phyloP scores from a whole-genome alignment of 2,797 vertebrate species.

The Oreochromis grahami region DNA sequence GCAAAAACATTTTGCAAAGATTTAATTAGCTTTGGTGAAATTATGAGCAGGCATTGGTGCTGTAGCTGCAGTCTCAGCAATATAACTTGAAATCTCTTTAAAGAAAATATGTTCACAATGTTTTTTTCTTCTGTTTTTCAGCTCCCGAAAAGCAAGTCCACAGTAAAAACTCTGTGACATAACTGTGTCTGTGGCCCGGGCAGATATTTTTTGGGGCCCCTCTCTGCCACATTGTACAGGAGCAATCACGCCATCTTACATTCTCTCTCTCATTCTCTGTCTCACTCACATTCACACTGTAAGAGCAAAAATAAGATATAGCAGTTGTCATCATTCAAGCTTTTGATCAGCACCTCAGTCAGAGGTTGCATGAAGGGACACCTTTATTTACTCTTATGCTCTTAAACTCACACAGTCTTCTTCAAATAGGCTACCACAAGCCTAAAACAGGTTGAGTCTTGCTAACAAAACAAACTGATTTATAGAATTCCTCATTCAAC shows the following conservation, averaged over 20 bases:
- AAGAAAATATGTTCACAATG: not conserved
- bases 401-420: not conserved
- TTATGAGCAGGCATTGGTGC: not conserved
- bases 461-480: not conserved
- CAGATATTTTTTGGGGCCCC: too few species aligned
- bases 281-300: not conserved
- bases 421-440: not conserved
- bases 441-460: not conserved
- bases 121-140: not conserved
- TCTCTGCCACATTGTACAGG: not conserved
- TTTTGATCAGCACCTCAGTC: not conserved
- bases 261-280: not conserved
- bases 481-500: not conserved
- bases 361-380: not conserved
- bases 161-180: not conserved
- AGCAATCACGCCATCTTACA: not conserved
- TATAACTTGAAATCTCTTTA: accelerated
- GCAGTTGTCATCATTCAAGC: not conserved
- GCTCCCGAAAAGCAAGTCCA: not conserved
- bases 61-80: not conserved
- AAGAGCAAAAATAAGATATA: not conserved
- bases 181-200: accelerated
- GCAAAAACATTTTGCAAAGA: not conserved
- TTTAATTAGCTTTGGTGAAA: accelerated
- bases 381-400: not conserved